Base-by-base conservation (phyloP, 2,113 vertebrate genomes). In the Centropus bengalensis region DNA sequence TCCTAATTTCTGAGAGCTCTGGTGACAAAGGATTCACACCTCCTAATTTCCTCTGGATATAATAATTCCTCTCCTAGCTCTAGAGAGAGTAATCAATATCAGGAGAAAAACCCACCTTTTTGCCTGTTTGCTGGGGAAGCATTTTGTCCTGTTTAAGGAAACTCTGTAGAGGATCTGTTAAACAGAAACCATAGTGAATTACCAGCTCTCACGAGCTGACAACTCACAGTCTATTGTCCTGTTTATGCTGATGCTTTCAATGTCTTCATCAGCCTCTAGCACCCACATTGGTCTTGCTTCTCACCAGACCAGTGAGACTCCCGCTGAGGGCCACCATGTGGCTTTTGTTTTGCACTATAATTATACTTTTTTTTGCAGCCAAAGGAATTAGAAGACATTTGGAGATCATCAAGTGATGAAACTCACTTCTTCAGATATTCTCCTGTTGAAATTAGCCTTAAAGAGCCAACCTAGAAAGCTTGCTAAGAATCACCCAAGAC, bases 11-110 rank as follows among this genome's bases (percentile, higher is more conserved):
- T 92, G 91, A 80, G 63, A 83, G 63, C 42, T 92, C 78, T 89
- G 42, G 92, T 94, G 84, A 60, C 75, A 94, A 70, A 63, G 87
- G 45, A 77, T 94, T 94, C 87, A 84, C 67, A 82, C 67, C 67
- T 94, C 67, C 63, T 91, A 85, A 88, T 94, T 95, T 96, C 55
- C 51, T 82, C 76, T 94, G 93, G 78, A 82, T 89, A 77, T 36
- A 66, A 69, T 69, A 70, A 62, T 19, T 66, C 49, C 45, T 87
- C 78, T 92, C 42, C 52, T 24, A 42, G 36, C 45, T 91, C 78
- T 55, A 52, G 75, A 88, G 55, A 94, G 8, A 92, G 40, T 82
- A 82, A 91, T 64, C 78, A 86, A n/a, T 74, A 83, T 66, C 28
- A 33, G 52, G 63, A 94, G 67, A 59, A 87, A 89, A 96, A 80